Percentiles rank a stretch among this genome's conserved stretches.
These are phyloP conservation scores for Platorchestia sp. DNA, from an alignment of 1,140 invertebrate species.

Conservation along the genomic window DNA sequence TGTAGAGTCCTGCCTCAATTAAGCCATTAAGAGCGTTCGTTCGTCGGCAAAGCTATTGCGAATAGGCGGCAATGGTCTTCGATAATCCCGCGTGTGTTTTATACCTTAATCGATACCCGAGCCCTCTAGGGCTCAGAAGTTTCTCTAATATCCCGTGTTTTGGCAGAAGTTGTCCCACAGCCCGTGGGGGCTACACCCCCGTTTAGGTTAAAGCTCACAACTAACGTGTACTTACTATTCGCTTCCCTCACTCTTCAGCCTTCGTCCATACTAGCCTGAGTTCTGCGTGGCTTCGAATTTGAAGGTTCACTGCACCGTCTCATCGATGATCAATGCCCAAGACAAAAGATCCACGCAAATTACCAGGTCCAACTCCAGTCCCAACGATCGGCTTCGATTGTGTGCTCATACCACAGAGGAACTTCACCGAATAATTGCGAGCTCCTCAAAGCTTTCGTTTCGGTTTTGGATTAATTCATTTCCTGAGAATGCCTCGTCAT, in stretches of 20 bases:
- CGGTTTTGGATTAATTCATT: neutral
- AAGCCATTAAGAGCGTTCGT: neutral
- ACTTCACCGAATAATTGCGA: neutral
- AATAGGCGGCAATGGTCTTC: conserved; percentile 30
- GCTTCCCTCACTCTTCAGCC: neutral
- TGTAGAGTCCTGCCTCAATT: neutral
- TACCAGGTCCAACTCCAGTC: conserved; percentile 7
- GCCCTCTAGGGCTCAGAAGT: neutral
- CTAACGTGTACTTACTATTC: neutral
- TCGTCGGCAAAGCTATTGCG: conserved; percentile 14
- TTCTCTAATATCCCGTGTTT: conserved; percentile 42
- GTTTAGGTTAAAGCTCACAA: neutral
- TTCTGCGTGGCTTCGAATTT: neutral
- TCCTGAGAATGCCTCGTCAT: neutral
- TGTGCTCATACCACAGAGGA: conserved; percentile 2
- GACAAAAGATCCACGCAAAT: conserved; percentile 38
- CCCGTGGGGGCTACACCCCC: neutral
- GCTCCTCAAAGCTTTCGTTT: neutral
- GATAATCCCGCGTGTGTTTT: conserved; percentile 11
- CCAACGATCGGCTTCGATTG: conserved; percentile 42
- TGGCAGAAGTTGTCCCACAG: conserved; percentile 12
- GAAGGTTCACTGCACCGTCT: conserved; percentile 8
- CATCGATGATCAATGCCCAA: conserved; percentile 53
- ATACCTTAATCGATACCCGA: conserved; percentile 38
- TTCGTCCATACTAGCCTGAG: neutral